Evolutionary conservation across 1,140 invertebrate species (phyloP).

Genomic region (Danaus melanippus): DNA sequence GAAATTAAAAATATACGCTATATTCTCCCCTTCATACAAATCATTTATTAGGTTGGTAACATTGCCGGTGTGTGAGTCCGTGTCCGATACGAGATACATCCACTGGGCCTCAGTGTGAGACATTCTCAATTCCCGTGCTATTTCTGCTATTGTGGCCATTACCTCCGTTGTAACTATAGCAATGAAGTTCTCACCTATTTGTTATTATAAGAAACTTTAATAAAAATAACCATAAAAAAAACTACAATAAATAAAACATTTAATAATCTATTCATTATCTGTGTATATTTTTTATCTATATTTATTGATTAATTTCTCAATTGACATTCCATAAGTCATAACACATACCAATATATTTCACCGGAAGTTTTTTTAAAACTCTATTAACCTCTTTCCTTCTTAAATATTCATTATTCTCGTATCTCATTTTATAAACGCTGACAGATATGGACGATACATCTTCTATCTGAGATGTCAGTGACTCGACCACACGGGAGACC

Average conservation of each 20-base stretch:
- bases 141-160: constrained; percentile 76
- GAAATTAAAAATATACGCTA: constrained; percentile 85
- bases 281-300: too few species aligned
- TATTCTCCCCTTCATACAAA: constrained; percentile 84
- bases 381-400: constrained; percentile 68
- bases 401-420: constrained; percentile 61
- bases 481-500: constrained; percentile 74
- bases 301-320: too few species aligned
- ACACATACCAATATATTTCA: constrained; percentile 60
- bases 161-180: constrained; percentile 66
- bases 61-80: constrained; percentile 57
- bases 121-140: constrained; percentile 77
- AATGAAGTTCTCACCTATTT: constrained; percentile 68
- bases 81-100: constrained; percentile 83
- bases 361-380: constrained; percentile 68
- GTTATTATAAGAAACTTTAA: too few species aligned
- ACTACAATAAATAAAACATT: too few species aligned
- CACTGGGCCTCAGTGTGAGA: constrained; percentile 82
- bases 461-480: constrained; percentile 66
- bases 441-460: constrained; percentile 65
- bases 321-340: too few species aligned
- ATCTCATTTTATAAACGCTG: constrained; percentile 73
- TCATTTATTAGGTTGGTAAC: constrained; percentile 72
- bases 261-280: too few species aligned
- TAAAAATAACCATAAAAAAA: too few species aligned